These are phyloP conservation scores for Anthoptus insignis DNA, from an alignment of 2,888 invertebrate genomes.

Conservation along the genomic window DNA sequence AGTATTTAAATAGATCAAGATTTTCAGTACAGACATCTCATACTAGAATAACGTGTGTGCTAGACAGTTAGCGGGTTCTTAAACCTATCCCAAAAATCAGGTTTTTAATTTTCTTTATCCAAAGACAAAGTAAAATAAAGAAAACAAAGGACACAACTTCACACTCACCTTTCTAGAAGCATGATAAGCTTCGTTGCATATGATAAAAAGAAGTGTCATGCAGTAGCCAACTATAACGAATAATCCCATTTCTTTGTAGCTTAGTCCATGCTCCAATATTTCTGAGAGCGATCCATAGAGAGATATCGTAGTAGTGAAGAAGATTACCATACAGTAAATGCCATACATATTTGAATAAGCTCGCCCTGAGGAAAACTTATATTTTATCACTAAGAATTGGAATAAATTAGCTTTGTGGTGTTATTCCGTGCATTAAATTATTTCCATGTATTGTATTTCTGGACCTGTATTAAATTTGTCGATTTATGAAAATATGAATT, in stretches of 20 bases:
- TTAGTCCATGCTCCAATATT: constrained; percentile 90
- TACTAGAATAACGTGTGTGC: too few species aligned
- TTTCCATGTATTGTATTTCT: too few species aligned
- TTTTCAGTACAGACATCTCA: too few species aligned
- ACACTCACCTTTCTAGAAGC: constrained; percentile 87
- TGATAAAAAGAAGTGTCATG: constrained; percentile 90
- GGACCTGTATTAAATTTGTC: too few species aligned
- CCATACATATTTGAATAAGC: constrained; percentile 93
- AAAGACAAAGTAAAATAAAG: too few species aligned
- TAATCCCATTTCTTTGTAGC: constrained; percentile 90
- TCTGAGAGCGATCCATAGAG: constrained; percentile 91
- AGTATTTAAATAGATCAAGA: too few species aligned
- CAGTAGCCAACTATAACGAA: constrained; percentile 91
- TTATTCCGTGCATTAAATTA: too few species aligned
- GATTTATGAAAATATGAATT: too few species aligned
- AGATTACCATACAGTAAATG: constrained; percentile 91
- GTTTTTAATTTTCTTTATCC: too few species aligned
- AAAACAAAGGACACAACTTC: too few species aligned
- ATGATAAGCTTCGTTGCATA: constrained; percentile 92
- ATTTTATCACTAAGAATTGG: not conserved
- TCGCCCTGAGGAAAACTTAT: constrained; percentile 69
- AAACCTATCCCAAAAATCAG: too few species aligned
- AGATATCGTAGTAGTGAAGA: constrained; percentile 91
- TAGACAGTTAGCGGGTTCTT: too few species aligned
- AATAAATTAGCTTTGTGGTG: not conserved